Percentiles rank a stretch among this genome's conserved stretches.
Evolutionary conservation across 30 jellyfish, hydroid and myxozoan genomes (phyloP).

Genomic region (Rhopilema esculentum): DNA sequence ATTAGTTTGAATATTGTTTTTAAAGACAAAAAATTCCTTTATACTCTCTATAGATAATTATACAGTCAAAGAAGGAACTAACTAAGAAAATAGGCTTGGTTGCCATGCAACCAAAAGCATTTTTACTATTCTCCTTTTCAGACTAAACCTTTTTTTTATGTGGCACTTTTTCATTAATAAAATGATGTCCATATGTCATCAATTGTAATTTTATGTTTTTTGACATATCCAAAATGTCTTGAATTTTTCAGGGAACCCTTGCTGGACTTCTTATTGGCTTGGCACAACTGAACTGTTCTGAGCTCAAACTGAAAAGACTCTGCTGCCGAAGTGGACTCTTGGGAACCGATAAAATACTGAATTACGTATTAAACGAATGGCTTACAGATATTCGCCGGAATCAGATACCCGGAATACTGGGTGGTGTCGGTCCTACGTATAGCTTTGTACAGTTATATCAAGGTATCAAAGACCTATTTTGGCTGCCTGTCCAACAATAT

Average conservation of each 20-base stretch:
- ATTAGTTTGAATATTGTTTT: no score
- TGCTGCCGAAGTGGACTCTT: constrained; percentile 98
- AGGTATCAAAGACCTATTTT: constrained; percentile 91
- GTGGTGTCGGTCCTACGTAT: constrained; percentile 99
- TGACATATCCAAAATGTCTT: not conserved
- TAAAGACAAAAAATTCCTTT: no score
- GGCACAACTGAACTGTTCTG: constrained; percentile 95
- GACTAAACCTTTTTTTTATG: no score
- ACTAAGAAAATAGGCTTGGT: no score
- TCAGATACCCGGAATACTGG: constrained; percentile 91
- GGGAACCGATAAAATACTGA: constrained; percentile 84
- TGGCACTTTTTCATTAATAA: no score
- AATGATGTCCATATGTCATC: not conserved
- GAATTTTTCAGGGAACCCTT: constrained; percentile 88
- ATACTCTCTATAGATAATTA: no score
- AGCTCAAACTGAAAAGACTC: constrained; percentile 83
- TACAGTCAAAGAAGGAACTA: no score
- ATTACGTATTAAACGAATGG: constrained; percentile 90
- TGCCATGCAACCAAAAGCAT: no score
- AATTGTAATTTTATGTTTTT: not conserved
- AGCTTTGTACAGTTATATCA: constrained; percentile 95
- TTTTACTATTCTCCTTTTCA: no score
- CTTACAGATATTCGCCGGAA: constrained; percentile 84
- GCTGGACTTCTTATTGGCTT: constrained; percentile 96
- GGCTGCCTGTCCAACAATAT: constrained; percentile 99